These are phyloP conservation scores for Scolopax rusticola DNA, from an alignment of 2,797 vertebrate species.

Conservation along the genomic window DNA sequence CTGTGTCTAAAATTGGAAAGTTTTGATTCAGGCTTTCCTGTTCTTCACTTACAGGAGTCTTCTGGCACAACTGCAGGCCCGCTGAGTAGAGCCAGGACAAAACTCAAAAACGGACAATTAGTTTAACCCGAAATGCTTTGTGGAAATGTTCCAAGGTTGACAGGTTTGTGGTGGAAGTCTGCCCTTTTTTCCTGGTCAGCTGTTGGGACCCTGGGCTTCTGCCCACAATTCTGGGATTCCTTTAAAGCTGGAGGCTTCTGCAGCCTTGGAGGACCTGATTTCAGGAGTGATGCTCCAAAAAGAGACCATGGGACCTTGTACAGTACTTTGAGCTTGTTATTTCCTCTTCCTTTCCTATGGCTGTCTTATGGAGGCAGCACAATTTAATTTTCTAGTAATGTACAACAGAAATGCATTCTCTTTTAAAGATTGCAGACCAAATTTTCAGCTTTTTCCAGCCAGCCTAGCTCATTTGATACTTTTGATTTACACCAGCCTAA, in stretches of 20 bases:
- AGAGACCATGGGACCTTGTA: background rate
- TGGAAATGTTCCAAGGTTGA: background rate
- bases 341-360: background rate
- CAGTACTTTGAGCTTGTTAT: background rate
- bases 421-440: background rate
- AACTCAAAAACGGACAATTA: background rate
- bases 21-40: conserved; percentile 18
- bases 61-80: background rate
- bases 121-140: conserved; percentile 13
- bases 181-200: background rate
- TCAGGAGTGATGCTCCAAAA: background rate
- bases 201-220: background rate
- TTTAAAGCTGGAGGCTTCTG: background rate
- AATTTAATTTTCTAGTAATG: conserved; percentile 33
- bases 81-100: background rate
- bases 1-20: background rate
- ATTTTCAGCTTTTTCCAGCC: conserved; percentile 24
- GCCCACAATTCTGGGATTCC: background rate
- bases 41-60: conserved; percentile 17
- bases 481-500: conserved; percentile 48
- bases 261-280: background rate
- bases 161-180: conserved; percentile 16
- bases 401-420: conserved; percentile 22
- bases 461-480: conserved; percentile 26
- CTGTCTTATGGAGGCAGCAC: conserved; percentile 9